Base-by-base conservation (phyloP, 2,888 invertebrate species). In the Agriopis leucophaearia region DNA sequence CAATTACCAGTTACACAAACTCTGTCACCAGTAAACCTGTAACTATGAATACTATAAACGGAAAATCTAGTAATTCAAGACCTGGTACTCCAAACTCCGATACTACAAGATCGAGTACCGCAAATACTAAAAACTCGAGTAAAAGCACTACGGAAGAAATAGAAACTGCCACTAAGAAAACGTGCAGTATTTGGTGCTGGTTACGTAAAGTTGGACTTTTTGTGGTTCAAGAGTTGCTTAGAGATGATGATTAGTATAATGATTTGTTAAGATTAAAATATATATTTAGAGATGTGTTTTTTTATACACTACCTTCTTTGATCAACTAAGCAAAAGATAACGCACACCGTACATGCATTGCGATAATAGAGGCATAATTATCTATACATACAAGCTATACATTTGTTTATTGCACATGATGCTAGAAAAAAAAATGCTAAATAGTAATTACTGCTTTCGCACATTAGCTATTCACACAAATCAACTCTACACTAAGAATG, bases 111-210 rank as follows among this genome's bases (percentile, higher is more conserved):
- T 5, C 62, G 10, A 63, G 54, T 58, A 55, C 36, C 8, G 16
- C 45, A 9, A 64, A 45, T 63, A 63, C 59, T 5, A 54, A 12
- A 13, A 56, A 47, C 44, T 52, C 67, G 13, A 63, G 48, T 44
- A 62, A 52, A 40, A 35, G 16, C 10, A 50, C 52, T 42, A 59
- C 55, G 36, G 64, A 69, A 42, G 27, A 52, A 47, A 40, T 42
- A 13, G 64, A 56, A 42, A 60, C 63, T 4, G 45, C 70, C 15
- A 55, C 66, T 6, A 73, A 65, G 27, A 78, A 62, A 40, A 67
- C 72, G 0, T 88, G 88, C 66, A 80, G 81, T 57, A 85, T 89
- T 47, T 89, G 84, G 79, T 90, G 90, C 63, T 84, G 88, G 80
- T 59, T 89, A 0, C 75, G 81, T 72, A 85, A 78, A 79, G 82